Base-by-base conservation (phyloP, 1,140 invertebrate genomes). In the Papilio machaon region DNA sequence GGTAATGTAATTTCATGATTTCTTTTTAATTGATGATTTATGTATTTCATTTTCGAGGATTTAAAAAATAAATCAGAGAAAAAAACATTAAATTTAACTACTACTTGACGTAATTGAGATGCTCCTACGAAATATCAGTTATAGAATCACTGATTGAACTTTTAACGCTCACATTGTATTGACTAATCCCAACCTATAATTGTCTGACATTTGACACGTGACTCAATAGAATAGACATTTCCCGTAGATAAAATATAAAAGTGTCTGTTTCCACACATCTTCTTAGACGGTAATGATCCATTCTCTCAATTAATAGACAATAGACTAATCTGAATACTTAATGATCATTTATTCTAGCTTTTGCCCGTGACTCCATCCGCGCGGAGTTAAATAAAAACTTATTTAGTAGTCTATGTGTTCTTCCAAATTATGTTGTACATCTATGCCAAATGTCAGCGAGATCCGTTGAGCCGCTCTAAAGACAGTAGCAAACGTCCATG, bases 151-250 rank as follows among this genome's bases (percentile, higher is more conserved):
- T 52, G n/a, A 76, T 76, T 76, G 74, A 76, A 76, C 74, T 76
- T 76, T 76, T 82, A 9, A 75, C 81, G n/a, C 15, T 75, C 73
- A 73, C 67, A 82, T 82, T 23, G 67, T 52, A 54, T 82, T 82
- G 81, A 82, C 76, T 82, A 82, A 82, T 60, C 30, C 77, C 23
- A 35, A 58, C 81, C 81, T 82, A 79, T 82, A 79, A 82, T 82
- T 79, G 77, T 82, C 75, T 82, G 81, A 82, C 81, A 79, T 82
- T 82, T 82, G 81, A 82, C 81, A 82, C 81, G 23, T 82, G 81
- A 82, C 81, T 78, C 81, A 82, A 49, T 47, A 70, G 35, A 80
- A 67, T 81, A 82, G 81, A 82, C 76, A 76, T 76, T 76, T 47
- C 13, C 46, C 74, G 52, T 13, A 76, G 74, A 76, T 76, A 76